Evolutionary conservation across 2,797 vertebrate species (phyloP).

Genomic region (Eulemur albifrons): DNA sequence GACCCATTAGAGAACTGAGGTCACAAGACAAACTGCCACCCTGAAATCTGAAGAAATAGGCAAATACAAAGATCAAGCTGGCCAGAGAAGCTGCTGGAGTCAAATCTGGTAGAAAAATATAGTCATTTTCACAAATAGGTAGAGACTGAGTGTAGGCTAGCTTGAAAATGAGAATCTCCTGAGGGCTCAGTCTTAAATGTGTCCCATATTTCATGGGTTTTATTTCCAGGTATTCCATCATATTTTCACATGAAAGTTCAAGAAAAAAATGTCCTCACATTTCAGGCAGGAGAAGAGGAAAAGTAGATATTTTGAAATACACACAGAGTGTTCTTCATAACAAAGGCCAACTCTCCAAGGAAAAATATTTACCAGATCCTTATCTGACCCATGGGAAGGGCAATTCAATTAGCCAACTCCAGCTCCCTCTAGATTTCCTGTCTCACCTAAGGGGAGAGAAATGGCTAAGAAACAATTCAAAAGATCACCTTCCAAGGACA

Average conservation of each 20-base stretch:
- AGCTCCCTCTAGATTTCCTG: neutral
- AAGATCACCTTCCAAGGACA: neutral
- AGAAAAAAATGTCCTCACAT: neutral
- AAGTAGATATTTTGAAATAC: neutral
- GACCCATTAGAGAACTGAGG: neutral
- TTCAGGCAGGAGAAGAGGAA: neutral
- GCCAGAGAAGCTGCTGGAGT: neutral
- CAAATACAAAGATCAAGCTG: neutral
- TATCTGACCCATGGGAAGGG: neutral
- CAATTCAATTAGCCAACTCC: neutral
- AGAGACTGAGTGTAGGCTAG: neutral
- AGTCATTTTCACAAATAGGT: neutral
- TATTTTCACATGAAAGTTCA: neutral
- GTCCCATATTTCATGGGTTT: neutral
- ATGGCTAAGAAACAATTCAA: neutral
- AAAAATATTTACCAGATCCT: neutral
- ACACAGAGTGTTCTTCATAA: neutral
- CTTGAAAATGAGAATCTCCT: neutral
- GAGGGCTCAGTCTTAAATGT: neutral
- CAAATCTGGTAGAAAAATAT: neutral
- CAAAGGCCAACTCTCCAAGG: neutral
- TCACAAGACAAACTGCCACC: neutral
- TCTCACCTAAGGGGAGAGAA: neutral
- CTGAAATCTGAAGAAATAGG: neutral
- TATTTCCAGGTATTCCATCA: neutral